A percentile compares a stretch with the other conserved stretches of the same genome.
phyloP scores from a whole-genome alignment of 1,140 invertebrate species.

The Temnothorax nylanderi region DNA sequence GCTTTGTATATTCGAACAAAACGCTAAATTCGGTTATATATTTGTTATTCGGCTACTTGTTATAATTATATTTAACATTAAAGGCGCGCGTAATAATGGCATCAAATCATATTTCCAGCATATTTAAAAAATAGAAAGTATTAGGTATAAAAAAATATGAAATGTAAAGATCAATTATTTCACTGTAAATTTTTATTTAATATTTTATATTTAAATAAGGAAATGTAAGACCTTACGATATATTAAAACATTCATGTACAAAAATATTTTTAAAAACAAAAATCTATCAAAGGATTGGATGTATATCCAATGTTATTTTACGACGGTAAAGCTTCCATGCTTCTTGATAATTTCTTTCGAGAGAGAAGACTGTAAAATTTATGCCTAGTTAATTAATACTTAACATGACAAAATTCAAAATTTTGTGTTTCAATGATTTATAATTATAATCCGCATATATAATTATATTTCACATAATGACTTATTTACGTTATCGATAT shows the following conservation, averaged over 20 bases:
- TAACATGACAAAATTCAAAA: neutral
- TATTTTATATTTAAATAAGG: conserved; percentile 3
- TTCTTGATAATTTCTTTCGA: neutral
- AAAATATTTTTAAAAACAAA: neutral
- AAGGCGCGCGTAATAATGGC: too few species aligned
- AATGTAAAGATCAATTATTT: neutral
- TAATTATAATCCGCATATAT: neutral
- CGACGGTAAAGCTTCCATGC: neutral
- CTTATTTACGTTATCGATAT: neutral
- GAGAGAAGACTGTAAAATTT: neutral
- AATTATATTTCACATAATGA: neutral
- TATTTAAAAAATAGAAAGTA: neutral
- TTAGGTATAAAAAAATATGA: neutral
- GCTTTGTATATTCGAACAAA: conserved; percentile 8
- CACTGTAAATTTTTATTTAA: neutral
- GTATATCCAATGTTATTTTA: neutral
- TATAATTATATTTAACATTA: too few species aligned
- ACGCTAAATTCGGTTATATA: neutral
- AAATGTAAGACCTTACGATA: neutral
- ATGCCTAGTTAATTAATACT: neutral
- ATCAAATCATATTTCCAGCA: neutral
- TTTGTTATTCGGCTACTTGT: neutral
- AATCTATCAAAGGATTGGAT: neutral
- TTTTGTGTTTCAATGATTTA: neutral
- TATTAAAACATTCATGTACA: neutral